Percentiles rank a stretch among this genome's conserved stretches.
phyloP scores from a whole-genome alignment of 2,113 vertebrate species.

The Gymnobelideus leadbeateri region DNA sequence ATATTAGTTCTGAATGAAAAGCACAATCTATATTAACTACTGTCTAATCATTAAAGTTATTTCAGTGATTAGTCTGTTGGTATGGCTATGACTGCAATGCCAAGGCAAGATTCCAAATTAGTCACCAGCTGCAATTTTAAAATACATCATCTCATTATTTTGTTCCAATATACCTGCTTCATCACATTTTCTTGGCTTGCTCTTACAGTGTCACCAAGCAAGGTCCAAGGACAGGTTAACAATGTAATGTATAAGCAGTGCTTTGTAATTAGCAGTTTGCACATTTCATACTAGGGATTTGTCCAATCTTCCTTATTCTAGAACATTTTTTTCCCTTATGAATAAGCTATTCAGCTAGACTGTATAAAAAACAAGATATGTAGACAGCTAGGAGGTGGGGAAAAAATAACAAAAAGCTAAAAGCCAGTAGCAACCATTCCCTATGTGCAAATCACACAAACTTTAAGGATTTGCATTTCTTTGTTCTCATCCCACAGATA shows the following conservation, averaged over 20 bases:
- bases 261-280: neutral
- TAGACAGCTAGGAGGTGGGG: neutral
- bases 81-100: slow-evolving; percentile 63
- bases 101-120: slow-evolving; percentile 63
- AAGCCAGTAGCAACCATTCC: neutral
- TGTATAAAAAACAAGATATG: slow-evolving; percentile 3
- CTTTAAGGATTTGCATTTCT: neutral
- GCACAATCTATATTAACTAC: neutral
- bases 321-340: neutral
- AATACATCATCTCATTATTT: slow-evolving; percentile 50
- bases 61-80: slow-evolving; percentile 63
- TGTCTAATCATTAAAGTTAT: slow-evolving; percentile 42
- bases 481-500: neutral
- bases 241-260: neutral
- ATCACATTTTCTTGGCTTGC: slow-evolving; percentile 20
- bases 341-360: slow-evolving; percentile 23
- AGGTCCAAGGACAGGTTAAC: slow-evolving; percentile 12
- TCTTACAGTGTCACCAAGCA: neutral
- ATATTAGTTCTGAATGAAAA: slow-evolving; percentile 46
- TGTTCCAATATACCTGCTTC: slow-evolving; percentile 36
- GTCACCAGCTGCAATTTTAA: slow-evolving; percentile 66
- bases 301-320: slow-evolving; percentile 13
- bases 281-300: neutral
- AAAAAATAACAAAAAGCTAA: neutral
- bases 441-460: neutral